Percentiles rank a stretch among this genome's conserved stretches.
Conservation (phyloP, 2,797 vertebrate genomes). For the Amblyraja radiata region DNA sequence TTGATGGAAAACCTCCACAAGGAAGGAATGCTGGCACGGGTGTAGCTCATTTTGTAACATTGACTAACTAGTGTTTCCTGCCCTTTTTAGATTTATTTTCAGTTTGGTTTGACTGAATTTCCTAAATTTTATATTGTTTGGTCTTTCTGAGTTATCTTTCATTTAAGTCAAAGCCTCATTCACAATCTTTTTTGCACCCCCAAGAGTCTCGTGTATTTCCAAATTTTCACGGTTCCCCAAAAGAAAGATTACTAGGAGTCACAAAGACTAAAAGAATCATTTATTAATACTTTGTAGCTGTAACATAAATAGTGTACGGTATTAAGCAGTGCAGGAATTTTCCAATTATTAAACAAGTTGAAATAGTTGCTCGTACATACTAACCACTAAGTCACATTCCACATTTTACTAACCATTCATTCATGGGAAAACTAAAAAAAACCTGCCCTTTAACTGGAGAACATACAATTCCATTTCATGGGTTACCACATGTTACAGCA, state of each 20-base stretch:
- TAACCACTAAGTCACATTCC: conserved; percentile 20
- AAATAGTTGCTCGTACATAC: not conserved
- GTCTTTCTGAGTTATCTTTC: not conserved
- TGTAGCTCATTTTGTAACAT: too few species aligned
- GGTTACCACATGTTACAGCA: conserved; percentile 12
- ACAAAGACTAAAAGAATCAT: not conserved
- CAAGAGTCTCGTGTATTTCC: not conserved
- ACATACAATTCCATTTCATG: conserved; percentile 22
- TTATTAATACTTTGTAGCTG: conserved; percentile 33
- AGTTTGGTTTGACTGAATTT: not conserved
- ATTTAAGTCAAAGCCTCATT: not conserved
- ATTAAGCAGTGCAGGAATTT: conserved; percentile 19
- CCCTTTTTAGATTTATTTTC: not conserved
- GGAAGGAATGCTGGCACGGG: not conserved
- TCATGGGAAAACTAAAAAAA: conserved; percentile 15
- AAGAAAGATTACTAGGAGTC: not conserved
- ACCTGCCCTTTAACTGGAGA: not conserved
- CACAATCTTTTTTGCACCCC: not conserved
- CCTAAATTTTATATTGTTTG: not conserved
- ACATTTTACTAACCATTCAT: conserved; percentile 32
- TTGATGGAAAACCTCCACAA: not conserved
- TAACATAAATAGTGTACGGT: conserved; percentile 30
- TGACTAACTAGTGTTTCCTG: not conserved
- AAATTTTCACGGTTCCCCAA: not conserved
- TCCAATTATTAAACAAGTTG: conserved; percentile 24